Evolutionary conservation across 2,888 invertebrate genomes (phyloP).

Genomic region (Metallyticus violacea): DNA sequence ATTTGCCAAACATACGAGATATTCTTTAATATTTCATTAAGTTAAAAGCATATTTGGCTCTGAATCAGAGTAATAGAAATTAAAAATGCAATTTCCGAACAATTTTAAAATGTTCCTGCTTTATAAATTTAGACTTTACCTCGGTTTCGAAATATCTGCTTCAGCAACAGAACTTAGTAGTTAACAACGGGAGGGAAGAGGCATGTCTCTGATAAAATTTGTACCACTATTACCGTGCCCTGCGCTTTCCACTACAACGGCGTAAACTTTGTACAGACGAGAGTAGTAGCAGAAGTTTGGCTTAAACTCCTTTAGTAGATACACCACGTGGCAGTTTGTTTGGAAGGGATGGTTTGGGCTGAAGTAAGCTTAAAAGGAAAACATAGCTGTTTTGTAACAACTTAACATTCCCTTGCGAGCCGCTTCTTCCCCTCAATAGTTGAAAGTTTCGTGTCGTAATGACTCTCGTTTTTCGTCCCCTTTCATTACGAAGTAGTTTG

Average conservation of each 20-base stretch:
- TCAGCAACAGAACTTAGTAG: not conserved
- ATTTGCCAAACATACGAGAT: too few species aligned
- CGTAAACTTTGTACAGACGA: not conserved
- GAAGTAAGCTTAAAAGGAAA: too few species aligned
- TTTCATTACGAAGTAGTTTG: not conserved
- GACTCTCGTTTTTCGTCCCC: not conserved
- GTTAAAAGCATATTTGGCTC: too few species aligned
- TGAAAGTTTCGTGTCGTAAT: not conserved
- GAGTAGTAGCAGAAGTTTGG: not conserved
- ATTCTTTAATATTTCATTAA: too few species aligned
- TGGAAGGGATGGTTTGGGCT: not conserved
- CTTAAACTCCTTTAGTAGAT: not conserved
- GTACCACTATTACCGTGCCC: not conserved
- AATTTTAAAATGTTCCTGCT: too few species aligned
- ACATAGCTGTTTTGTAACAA: not conserved
- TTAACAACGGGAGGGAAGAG: not conserved
- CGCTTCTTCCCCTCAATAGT: not conserved
- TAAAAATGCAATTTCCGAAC: too few species aligned
- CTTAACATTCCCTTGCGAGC: not conserved
- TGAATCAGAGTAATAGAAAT: too few species aligned
- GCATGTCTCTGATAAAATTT: not conserved
- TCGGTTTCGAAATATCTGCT: not conserved
- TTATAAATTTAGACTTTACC: not conserved
- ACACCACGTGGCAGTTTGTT: not conserved
- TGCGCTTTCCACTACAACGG: not conserved